phyloP scores from a whole-genome alignment of 2,113 vertebrate species.

The Taurulus bubalis region DNA sequence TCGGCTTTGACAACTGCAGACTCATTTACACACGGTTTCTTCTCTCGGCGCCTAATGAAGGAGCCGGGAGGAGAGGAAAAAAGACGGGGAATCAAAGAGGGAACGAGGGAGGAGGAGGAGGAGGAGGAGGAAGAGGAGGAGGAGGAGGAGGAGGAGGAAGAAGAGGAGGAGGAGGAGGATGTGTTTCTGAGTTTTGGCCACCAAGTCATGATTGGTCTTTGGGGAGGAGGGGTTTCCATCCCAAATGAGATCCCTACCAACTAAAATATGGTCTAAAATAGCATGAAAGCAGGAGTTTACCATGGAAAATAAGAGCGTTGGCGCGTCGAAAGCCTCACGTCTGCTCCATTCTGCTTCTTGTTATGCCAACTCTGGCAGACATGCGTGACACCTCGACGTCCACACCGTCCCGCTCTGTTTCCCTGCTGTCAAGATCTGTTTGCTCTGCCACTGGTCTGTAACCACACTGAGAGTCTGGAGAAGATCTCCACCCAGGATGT shows the following conservation, averaged over 20 bases:
- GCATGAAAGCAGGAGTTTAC: not conserved
- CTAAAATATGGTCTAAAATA: not conserved
- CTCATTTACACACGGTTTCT: slow-evolving; percentile 41
- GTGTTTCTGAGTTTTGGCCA: not conserved
- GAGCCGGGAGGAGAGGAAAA: slow-evolving; percentile 19
- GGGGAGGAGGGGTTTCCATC: not conserved
- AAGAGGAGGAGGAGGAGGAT: slow-evolving; percentile 4
- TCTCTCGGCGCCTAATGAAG: slow-evolving; percentile 60
- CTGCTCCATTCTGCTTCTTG: not conserved
- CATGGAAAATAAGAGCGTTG: not conserved
- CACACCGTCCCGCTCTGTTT: too few species aligned
- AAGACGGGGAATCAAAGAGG: not conserved
- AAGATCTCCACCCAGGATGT: too few species aligned
- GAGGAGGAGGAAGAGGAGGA: not conserved
- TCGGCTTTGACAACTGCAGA: slow-evolving; percentile 41
- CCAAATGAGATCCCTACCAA: not conserved
- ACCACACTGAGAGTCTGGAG: too few species aligned
- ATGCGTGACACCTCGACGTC: too few species aligned
- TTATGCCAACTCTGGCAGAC: too few species aligned
- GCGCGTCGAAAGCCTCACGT: not conserved
- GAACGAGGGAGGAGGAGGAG: not conserved
- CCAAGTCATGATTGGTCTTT: not conserved
- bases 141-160: not conserved
- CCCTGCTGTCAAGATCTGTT: too few species aligned
- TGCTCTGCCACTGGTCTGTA: too few species aligned